Conservation (phyloP, 1,140 invertebrate species). For the Calliphora vicina region DNA sequence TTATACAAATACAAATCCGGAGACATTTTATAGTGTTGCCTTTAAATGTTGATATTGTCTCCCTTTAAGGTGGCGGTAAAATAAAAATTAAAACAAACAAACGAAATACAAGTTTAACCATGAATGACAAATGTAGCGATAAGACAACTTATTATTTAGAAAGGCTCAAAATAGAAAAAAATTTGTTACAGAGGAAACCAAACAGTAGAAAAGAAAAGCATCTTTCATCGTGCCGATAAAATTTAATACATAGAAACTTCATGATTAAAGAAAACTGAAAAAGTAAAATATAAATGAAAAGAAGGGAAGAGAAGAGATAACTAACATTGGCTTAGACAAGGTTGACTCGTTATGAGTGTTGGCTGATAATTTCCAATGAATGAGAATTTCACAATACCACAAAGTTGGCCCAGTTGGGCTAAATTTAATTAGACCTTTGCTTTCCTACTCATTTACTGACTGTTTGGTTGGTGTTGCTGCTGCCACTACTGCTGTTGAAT, state of each 20-base stretch:
- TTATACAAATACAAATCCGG: neutral
- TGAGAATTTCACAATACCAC: neutral
- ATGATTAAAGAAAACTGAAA: neutral
- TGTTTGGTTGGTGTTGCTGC: neutral
- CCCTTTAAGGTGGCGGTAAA: neutral
- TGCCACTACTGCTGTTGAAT: neutral
- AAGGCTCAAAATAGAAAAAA: neutral
- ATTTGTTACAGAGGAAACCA: neutral
- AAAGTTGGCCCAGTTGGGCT: neutral
- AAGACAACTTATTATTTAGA: conserved; percentile 2
- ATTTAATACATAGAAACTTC: neutral
- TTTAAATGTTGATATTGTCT: neutral
- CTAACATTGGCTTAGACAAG: neutral
- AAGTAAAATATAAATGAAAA: neutral
- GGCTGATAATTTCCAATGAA: neutral
- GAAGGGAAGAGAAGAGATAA: neutral
- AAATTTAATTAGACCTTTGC: neutral
- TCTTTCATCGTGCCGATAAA: conserved; percentile 4
- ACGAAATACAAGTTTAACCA: neutral
- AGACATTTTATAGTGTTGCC: neutral
- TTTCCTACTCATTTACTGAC: neutral
- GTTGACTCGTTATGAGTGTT: neutral
- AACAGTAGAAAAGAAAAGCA: neutral
- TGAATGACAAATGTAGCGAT: conserved; percentile 9
- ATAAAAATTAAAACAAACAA: neutral